These are phyloP conservation scores for Acomys russatus DNA, from an alignment of 2,797 vertebrate genomes.

Conservation along the genomic window DNA sequence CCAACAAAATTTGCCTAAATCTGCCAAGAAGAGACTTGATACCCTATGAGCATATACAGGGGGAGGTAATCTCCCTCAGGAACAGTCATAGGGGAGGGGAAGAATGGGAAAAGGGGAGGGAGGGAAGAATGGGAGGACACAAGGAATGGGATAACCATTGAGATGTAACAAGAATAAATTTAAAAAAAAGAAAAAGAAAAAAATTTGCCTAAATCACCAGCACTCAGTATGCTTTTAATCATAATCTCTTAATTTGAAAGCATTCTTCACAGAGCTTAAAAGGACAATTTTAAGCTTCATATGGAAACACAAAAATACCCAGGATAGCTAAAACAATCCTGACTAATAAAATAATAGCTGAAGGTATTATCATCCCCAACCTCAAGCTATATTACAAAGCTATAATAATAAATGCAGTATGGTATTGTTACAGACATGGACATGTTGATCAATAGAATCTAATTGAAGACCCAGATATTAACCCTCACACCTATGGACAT, in stretches of 20 bases:
- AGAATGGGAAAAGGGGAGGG: too few species aligned
- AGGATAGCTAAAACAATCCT: neutral
- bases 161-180: too few species aligned
- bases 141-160: too few species aligned
- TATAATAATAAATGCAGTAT: neutral
- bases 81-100: too few species aligned
- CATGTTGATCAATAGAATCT: neutral
- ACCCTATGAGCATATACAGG: too few species aligned
- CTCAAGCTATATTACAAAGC: neutral
- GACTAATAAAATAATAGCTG: neutral
- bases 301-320: neutral
- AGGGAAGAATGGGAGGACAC: too few species aligned
- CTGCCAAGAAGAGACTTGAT: too few species aligned
- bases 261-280: neutral
- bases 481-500: too few species aligned
- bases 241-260: neutral
- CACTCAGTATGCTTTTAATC: neutral
- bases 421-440: neutral
- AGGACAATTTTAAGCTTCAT: neutral
- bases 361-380: neutral
- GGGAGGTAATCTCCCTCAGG: too few species aligned
- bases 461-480: too few species aligned
- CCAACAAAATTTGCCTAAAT: constrained; percentile 4
- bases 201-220: neutral
- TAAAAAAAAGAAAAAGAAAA: too few species aligned